Percentiles rank a stretch among this genome's conserved stretches.
Conservation (phyloP, 2,113 vertebrate genomes). For the Diadophis punctatus region DNA sequence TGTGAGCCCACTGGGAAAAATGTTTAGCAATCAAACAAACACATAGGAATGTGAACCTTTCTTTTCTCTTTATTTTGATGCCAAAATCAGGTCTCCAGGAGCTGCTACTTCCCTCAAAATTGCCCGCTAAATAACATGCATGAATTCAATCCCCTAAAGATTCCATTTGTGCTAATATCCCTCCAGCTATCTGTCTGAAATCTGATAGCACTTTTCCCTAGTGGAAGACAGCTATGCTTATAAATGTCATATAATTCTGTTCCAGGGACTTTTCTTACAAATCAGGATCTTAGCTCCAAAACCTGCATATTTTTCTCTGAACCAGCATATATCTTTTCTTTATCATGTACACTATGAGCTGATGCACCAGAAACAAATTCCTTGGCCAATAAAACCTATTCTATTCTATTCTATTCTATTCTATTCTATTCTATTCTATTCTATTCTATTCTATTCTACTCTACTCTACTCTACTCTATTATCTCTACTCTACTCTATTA, state of each 20-base stretch:
- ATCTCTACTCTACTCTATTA: no score
- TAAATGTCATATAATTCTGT: not conserved
- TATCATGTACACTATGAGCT: not conserved
- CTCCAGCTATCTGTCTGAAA: not conserved
- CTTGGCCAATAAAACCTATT: not conserved
- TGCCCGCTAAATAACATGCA: not conserved
- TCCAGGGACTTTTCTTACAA: not conserved
- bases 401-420: not conserved
- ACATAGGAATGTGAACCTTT: not conserved
- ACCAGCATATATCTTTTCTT: not conserved
- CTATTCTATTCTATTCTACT: no score
- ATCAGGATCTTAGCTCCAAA: not conserved
- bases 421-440: not conserved
- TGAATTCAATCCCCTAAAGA: not conserved
- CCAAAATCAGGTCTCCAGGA: not conserved
- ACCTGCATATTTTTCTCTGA: not conserved
- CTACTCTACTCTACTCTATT: no score
- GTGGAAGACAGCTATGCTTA: not conserved
- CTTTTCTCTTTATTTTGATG: not conserved
- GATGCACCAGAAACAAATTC: not conserved
- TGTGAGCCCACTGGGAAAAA: not conserved
- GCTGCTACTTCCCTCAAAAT: not conserved
- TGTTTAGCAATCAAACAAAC: not conserved
- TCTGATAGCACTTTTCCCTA: not conserved
- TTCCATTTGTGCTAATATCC: not conserved